phyloP scores from a whole-genome alignment of 64 coral and sea anemone species.

The Montipora sp. region DNA sequence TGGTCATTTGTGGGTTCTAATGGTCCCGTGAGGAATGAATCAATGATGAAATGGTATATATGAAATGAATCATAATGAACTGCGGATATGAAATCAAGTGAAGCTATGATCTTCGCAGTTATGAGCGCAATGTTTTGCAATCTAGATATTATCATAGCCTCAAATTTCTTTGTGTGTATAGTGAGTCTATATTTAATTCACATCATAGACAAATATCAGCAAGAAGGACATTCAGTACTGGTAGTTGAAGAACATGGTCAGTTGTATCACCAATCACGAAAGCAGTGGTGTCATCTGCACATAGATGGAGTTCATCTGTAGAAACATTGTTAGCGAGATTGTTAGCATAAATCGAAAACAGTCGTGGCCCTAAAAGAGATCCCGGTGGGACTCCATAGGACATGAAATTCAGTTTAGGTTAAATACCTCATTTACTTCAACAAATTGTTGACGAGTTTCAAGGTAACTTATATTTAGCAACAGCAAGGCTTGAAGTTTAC shows the following conservation, averaged over 20 bases:
- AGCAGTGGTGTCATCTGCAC: too few relatives aligned
- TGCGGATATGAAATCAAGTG: too few relatives aligned
- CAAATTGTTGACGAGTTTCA: neutral
- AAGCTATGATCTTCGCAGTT: too few relatives aligned
- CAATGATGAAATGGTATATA: too few relatives aligned
- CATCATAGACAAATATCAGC: slow-evolving; percentile 26
- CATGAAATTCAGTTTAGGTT: neutral
- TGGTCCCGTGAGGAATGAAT: too few relatives aligned
- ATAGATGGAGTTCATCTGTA: neutral
- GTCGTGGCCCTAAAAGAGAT: neutral
- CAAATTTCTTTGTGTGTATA: slow-evolving; percentile 4
- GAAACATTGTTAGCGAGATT: neutral
- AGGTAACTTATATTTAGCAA: neutral
- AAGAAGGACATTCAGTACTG: neutral
- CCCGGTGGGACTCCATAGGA: neutral
- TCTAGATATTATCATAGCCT: slow-evolving; percentile 23
- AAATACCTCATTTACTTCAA: neutral
- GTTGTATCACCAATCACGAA: too few relatives aligned
- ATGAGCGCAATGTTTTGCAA: too few relatives aligned
- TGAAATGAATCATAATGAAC: too few relatives aligned
- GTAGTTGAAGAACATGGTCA: neutral
- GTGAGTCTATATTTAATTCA: slow-evolving; percentile 20
- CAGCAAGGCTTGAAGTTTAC: slow-evolving; percentile 22
- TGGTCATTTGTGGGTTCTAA: too few relatives aligned
- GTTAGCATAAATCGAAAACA: neutral